Percentiles rank a stretch among this genome's conserved stretches.
These are phyloP conservation scores for Orthosia cruda DNA, from an alignment of 2,888 invertebrate species.

Conservation along the genomic window DNA sequence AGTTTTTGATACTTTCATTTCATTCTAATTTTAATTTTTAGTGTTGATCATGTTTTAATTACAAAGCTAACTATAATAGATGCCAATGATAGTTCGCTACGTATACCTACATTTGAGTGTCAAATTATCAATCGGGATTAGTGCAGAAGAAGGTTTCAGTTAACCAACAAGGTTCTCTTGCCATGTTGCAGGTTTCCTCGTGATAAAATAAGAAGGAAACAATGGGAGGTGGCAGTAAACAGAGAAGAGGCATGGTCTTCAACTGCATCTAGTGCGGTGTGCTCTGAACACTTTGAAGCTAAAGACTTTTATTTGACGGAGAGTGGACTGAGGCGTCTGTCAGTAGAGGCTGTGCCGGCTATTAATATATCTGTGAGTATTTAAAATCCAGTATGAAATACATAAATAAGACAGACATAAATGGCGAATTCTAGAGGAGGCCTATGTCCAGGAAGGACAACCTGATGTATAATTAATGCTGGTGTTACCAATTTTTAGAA, in stretches of 20 bases:
- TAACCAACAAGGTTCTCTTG: not conserved
- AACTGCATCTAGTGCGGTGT: constrained; percentile 83
- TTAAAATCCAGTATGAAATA: no score
- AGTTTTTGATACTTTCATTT: not conserved
- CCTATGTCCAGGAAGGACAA: no score
- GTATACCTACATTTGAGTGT: no score
- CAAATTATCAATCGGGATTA: not conserved
- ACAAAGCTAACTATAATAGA: no score
- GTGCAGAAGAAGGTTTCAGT: not conserved
- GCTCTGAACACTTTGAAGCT: constrained; percentile 84
- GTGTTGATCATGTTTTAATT: no score
- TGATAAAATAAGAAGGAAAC: constrained; percentile 78
- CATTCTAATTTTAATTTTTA: not conserved
- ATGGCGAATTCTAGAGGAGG: no score
- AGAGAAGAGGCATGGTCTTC: constrained; percentile 81
- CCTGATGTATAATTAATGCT: no score
- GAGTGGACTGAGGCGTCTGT: constrained; percentile 82
- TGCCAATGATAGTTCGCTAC: not conserved
- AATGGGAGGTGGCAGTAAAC: constrained; percentile 85
- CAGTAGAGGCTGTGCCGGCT: constrained; percentile 79
- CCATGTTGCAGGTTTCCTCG: constrained; percentile 81
- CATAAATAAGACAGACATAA: no score
- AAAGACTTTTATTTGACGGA: constrained; percentile 85
- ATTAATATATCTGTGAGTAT: constrained; percentile 85
- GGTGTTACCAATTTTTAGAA: no score